Base-by-base conservation (phyloP, 1,140 invertebrate species). In the Halyomorpha halys region DNA sequence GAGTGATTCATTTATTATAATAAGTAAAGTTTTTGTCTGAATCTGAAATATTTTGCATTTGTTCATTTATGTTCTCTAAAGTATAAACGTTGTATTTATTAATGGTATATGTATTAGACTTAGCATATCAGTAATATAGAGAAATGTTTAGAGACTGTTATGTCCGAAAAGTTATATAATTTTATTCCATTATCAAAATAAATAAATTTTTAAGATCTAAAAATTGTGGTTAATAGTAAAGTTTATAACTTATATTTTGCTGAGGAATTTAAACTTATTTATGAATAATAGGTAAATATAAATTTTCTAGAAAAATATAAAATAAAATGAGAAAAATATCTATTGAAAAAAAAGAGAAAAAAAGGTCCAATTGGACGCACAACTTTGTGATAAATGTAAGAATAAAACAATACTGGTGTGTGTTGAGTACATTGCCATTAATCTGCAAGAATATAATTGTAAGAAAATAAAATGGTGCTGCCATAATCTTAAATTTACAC, bases 401-500 rank as follows among this genome's bases (percentile, higher is more conserved):
- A 15, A 23, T 56, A 23, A 56, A 23, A 25, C 23, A 3, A 23
- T 56, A 56, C 15, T 56, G 23, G 53, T 23, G 23, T 56, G 53
- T 56, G 14, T 49, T 21, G 23, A 15, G 6, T 16, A 56, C 53
- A 56, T 56, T 21, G 53, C 53, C 23, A 23, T 16, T 56, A 56
- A 23, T 56, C 19, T 49, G 47, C 19, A 23, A 25, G 23, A 23
- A 56, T 16, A 56, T 23, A 23, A 56, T 56, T 21, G 23, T 23
- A 39, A 39, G 34, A 39, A 39, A 39, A 25, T 56, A 56, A 56
- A 56, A 56, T 56, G 53, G 53, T 56, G 53, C 53, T 56, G 53
- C 53, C 53, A 56, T 56, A 56, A 56, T 56, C 53, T 56, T 49
- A 49, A 56, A 56, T 23, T 56, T 56, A 56, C 53, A 56, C 15